A percentile compares a stretch with the other conserved stretches of the same genome.
phyloP scores from a whole-genome alignment of 1,140 invertebrate genomes.

The Anoplolepis gracilipes region DNA sequence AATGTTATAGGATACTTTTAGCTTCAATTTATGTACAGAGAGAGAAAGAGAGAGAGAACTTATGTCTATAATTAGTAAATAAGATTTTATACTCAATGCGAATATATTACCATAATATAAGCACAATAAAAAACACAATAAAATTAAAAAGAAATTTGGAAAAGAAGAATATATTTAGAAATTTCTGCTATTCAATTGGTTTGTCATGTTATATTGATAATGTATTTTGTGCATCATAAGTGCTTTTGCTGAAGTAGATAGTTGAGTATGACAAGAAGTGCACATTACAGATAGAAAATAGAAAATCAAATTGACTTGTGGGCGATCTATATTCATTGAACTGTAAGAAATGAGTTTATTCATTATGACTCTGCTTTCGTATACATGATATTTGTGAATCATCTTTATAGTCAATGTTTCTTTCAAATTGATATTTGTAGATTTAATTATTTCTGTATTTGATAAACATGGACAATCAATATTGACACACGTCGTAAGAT shows the following conservation, averaged over 20 bases:
- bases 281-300: slow-evolving; percentile 50
- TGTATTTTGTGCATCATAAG: slow-evolving; percentile 50
- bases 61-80: slow-evolving; percentile 70
- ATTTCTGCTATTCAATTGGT: slow-evolving; percentile 44
- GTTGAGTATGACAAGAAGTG: slow-evolving; percentile 30
- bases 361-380: slow-evolving; percentile 52
- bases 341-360: slow-evolving; percentile 30
- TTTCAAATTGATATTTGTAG: slow-evolving; percentile 52
- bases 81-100: slow-evolving; percentile 74
- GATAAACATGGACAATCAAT: slow-evolving; percentile 65
- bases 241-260: slow-evolving; percentile 37
- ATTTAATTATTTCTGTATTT: slow-evolving; percentile 46
- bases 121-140: slow-evolving; percentile 52
- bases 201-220: slow-evolving; percentile 48
- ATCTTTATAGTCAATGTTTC: slow-evolving; percentile 16
- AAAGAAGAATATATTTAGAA: slow-evolving; percentile 42
- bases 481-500: slow-evolving; percentile 37
- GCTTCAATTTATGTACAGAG: slow-evolving; percentile 74
- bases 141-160: slow-evolving; percentile 47
- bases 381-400: slow-evolving; percentile 40
- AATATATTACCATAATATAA: slow-evolving; percentile 62
- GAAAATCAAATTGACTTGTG: slow-evolving; percentile 52
- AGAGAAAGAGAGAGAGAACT: slow-evolving; percentile 40
- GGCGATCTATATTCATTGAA: slow-evolving; percentile 43
- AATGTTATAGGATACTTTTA: slow-evolving; percentile 48